Conservation (phyloP, 1,140 invertebrate species). For the Ectropis grisescens region DNA sequence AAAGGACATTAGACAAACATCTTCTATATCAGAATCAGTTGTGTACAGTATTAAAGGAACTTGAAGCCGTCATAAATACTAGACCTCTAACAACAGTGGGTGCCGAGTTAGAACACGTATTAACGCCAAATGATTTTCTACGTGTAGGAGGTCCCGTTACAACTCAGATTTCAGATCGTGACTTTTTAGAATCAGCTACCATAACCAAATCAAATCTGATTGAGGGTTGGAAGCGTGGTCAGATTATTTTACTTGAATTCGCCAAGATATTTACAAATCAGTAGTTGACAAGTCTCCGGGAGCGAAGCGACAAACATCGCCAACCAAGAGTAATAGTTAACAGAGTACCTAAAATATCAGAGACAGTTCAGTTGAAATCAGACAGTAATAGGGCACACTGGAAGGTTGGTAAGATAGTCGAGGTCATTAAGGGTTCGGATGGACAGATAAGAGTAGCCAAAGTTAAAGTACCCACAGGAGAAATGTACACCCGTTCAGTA, state of each 20-base stretch:
- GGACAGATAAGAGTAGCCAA: constrained; percentile 1
- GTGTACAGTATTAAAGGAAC: constrained; percentile 6
- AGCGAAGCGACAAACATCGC: no score
- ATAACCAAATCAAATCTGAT: constrained; percentile 5
- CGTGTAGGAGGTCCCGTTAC: constrained; percentile 2
- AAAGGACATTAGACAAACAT: no score
- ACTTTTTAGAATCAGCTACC: constrained; percentile 6
- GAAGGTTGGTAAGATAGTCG: constrained; percentile 9
- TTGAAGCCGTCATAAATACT: constrained; percentile 8
- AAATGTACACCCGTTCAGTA: neutral
- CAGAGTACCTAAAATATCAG: constrained; percentile 3
- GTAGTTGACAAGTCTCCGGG: no score
- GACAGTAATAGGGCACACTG: constrained; percentile 6
- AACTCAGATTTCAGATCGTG: constrained; percentile 3
- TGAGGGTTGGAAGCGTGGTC: no score
- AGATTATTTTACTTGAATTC: no score
- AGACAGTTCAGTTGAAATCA: constrained; percentile 7
- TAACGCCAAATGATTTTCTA: constrained; percentile 5
- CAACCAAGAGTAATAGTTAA: constrained; percentile 5
- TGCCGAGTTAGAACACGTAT: constrained; percentile 5
- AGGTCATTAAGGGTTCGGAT: neutral
- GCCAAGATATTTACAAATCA: no score
- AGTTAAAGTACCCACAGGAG: constrained; percentile 3
- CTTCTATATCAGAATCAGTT: no score
- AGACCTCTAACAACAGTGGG: constrained; percentile 4